Base-by-base conservation (phyloP, 2,888 invertebrate genomes). In the Cephus runcator region DNA sequence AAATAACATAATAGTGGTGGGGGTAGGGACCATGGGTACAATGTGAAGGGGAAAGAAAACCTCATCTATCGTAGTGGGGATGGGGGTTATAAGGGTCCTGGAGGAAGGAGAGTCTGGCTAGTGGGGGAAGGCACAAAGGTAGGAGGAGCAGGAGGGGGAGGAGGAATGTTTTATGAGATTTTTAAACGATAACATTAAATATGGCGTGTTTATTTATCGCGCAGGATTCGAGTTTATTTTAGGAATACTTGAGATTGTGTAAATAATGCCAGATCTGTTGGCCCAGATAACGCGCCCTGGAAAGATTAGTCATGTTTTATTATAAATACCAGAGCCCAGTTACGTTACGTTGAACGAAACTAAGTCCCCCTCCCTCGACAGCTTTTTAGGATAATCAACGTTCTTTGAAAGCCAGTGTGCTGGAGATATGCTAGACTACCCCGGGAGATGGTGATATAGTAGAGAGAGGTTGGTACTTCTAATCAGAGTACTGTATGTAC, bases 281-380 rank as follows among this genome's bases (percentile, higher is more conserved):
- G 83, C 87, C 85, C 83, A 87, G 86, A 88, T 88, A 87, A 86
- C 83, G 82, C 82, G 80, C 78, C 75, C 77, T 79, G 77, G 75
- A 79, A 76, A 83, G 82, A 85, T 86, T 86, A 85, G 84, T 86
- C 84, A 85, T 85, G 85, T 85, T 86, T 83, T 81, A 84, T 87
- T 86, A 84, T 86, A 83, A 85, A 83, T 83, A 83, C 75, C 77
- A 75, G 73, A 31, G 71, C 34, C 34, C 31, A 34, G 71, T 15
- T 12, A 31, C 33, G 31, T 34, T 71, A 31, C 9, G 33, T 71
- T 31, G 9, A 71, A 15, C 12, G 33, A 34, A 34, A 71, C 1
- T 11, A 34, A 31, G 71, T 35, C 35, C 12, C 31, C 9, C 31
- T 71, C 71, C 31, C 15, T 71, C 3, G 31, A 71, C 4, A 34